phyloP scores from a whole-genome alignment of 2,888 invertebrate genomes.

The Zelleria hepariella region DNA sequence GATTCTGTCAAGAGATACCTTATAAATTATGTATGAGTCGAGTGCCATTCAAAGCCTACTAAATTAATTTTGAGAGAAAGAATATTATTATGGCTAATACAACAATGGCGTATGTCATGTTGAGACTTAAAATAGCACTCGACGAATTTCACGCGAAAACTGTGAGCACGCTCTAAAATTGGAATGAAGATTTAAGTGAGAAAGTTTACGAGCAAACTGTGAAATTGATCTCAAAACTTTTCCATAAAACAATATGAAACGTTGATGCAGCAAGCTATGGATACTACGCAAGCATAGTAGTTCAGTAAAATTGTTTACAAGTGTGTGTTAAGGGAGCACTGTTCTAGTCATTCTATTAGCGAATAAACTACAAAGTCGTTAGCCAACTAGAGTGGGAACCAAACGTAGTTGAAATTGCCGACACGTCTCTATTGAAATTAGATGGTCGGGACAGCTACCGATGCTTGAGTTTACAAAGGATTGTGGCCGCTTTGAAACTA shows the following conservation, averaged over 20 bases:
- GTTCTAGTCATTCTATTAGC: constrained; percentile 42
- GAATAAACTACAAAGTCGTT: constrained; percentile 48
- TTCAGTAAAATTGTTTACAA: neutral
- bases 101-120: neutral
- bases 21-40: neutral
- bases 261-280: constrained; percentile 71
- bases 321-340: constrained; percentile 18
- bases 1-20: neutral
- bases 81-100: neutral
- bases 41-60: neutral
- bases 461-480: constrained; percentile 65
- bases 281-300: constrained; percentile 52
- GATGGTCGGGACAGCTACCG: constrained; percentile 48
- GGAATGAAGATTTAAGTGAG: neutral
- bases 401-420: constrained; percentile 43
- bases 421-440: constrained; percentile 57
- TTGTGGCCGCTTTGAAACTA: constrained; percentile 66
- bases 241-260: constrained; percentile 27
- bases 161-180: neutral
- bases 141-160: neutral
- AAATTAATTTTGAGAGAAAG: neutral
- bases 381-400: constrained; percentile 48
- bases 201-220: constrained; percentile 16
- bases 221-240: constrained; percentile 31
- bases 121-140: neutral